Conservation (phyloP, 2,113 vertebrate species). For the Myotis yumanensis region DNA sequence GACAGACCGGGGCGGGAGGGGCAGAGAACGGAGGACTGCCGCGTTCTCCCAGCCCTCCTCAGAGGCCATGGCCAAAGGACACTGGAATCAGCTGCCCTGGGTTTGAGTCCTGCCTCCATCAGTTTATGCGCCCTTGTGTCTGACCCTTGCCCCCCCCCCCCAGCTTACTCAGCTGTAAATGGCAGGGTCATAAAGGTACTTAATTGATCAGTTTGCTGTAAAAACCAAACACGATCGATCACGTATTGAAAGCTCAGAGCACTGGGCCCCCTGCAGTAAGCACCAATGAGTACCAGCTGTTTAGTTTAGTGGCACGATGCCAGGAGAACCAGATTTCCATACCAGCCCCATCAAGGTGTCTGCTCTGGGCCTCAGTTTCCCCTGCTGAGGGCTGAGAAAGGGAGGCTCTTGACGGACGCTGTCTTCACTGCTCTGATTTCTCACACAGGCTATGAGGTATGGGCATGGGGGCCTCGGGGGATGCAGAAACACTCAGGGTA, state of each 20-base stretch:
- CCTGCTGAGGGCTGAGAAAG: background rate
- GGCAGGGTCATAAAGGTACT: background rate
- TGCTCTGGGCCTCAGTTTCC: background rate
- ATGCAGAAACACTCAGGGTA: accelerated
- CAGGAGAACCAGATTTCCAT: background rate
- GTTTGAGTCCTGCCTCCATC: background rate
- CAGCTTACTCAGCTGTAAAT: background rate
- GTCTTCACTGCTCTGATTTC: background rate
- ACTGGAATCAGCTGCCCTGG: background rate
- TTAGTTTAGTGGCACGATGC: accelerated
- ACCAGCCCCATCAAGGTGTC: background rate
- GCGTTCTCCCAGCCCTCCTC: accelerated
- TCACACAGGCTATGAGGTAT: accelerated
- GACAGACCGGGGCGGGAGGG: background rate
- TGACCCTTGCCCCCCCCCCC: background rate
- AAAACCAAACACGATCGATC: background rate
- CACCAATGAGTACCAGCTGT: accelerated
- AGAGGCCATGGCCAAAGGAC: accelerated
- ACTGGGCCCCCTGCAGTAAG: accelerated
- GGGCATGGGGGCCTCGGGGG: background rate
- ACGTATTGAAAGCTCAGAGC: background rate
- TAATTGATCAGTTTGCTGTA: too few relatives aligned
- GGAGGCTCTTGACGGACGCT: accelerated
- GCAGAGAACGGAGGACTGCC: accelerated
- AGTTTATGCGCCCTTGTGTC: background rate